Evolutionary conservation across 2,888 invertebrate species (phyloP).

Genomic region (Trichopoda pennipes): DNA sequence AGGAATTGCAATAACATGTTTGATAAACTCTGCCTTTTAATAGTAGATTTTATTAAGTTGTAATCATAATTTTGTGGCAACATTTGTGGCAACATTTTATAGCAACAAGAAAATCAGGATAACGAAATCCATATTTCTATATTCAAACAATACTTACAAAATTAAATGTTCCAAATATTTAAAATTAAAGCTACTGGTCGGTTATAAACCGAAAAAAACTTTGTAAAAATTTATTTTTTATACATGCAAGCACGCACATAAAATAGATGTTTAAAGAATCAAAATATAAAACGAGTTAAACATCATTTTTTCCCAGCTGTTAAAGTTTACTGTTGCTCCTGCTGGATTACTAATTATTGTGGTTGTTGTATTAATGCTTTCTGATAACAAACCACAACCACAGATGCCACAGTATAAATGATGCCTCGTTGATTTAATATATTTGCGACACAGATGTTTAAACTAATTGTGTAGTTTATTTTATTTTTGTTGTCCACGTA

Average conservation of each 20-base stretch:
- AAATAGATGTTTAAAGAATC: background rate
- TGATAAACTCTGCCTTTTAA: too few species aligned
- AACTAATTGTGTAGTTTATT: background rate
- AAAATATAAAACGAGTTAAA: slow-evolving; percentile 5
- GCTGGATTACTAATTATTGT: background rate
- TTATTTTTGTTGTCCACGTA: too few species aligned
- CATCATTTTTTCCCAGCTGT: slow-evolving; percentile 32
- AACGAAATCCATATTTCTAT: too few species aligned
- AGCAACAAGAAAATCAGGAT: too few species aligned
- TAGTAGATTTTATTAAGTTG: too few species aligned
- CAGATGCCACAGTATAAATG: slow-evolving; percentile 39
- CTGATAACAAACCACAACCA: slow-evolving; percentile 40
- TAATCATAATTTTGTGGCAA: too few species aligned
- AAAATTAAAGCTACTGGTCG: too few species aligned
- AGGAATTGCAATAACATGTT: too few species aligned
- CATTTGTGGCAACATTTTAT: too few species aligned
- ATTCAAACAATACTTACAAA: too few species aligned
- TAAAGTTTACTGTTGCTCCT: background rate
- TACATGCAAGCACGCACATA: background rate
- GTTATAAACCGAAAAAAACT: background rate
- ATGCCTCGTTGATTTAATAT: background rate
- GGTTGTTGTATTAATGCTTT: slow-evolving; percentile 18
- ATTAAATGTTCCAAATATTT: too few species aligned
- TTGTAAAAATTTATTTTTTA: slow-evolving; percentile 23
- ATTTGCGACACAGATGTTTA: background rate